phyloP scores from a whole-genome alignment of 2,113 vertebrate species.

The Silurus meridionalis region DNA sequence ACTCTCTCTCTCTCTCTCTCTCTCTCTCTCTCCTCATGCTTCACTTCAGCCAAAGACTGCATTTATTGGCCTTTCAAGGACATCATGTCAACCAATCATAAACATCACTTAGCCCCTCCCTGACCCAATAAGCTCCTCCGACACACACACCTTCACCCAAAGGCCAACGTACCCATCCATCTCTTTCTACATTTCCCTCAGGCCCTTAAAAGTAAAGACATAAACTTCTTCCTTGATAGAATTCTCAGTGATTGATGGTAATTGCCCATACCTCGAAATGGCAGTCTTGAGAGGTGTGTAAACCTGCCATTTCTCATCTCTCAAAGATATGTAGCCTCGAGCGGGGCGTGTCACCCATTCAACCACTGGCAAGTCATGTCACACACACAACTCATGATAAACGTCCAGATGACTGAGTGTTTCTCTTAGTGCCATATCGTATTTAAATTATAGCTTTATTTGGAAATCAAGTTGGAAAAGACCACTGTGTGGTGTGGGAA shows the following conservation, averaged over 20 bases:
- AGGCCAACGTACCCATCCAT: conserved; percentile 66
- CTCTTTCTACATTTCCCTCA: conserved; percentile 55
- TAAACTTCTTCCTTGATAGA: conserved; percentile 71
- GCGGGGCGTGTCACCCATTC: conserved; percentile 37
- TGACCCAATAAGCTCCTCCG: conserved; percentile 18
- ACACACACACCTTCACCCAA: conserved; percentile 59
- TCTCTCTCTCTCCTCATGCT: no score
- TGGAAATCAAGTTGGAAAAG: conserved; percentile 57
- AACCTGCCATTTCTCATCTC: conserved; percentile 50
- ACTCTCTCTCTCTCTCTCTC: not conserved
- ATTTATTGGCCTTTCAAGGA: conserved; percentile 74
- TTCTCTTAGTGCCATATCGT: conserved; percentile 7
- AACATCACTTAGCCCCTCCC: conserved; percentile 63
- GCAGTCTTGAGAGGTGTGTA: conserved; percentile 49
- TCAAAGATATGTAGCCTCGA: conserved; percentile 9
- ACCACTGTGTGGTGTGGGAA: conserved; percentile 64
- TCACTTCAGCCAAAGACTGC: conserved; percentile 19
- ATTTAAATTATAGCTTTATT: not conserved
- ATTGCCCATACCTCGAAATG: conserved; percentile 67
- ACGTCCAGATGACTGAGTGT: not conserved
- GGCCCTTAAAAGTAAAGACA: conserved; percentile 48
- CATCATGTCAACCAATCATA: conserved; percentile 70
- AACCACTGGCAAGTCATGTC: conserved; percentile 51
- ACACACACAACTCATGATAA: conserved; percentile 32
- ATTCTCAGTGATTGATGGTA: conserved; percentile 70